These are phyloP conservation scores for Pontoporia blainvillei DNA, from an alignment of 2,113 vertebrate species.

Conservation along the genomic window DNA sequence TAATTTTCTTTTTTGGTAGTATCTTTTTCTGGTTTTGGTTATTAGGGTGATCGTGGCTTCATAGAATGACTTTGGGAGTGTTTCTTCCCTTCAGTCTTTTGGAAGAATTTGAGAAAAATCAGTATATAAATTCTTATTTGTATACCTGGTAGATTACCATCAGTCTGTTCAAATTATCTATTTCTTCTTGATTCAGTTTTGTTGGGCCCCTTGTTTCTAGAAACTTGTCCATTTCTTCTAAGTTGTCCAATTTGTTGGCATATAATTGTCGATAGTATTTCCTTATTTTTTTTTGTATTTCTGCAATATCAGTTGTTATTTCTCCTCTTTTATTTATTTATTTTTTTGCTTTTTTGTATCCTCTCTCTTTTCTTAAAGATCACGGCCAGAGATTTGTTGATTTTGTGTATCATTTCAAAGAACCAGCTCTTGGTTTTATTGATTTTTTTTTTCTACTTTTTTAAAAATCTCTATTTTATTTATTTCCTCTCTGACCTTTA, in stretches of 20 bases:
- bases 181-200: neutral
- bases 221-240: neutral
- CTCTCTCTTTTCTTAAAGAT: neutral
- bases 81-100: neutral
- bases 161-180: neutral
- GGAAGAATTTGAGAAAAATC: neutral
- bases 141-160: neutral
- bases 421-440: neutral
- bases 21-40: neutral
- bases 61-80: neutral
- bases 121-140: neutral
- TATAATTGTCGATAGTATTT: neutral
- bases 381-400: neutral
- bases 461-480: neutral
- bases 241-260: neutral
- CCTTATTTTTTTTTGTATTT: neutral
- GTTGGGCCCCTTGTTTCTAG: neutral
- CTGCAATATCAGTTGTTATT: neutral
- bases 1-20: neutral
- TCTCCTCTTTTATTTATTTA: neutral
- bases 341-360: neutral
- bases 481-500: neutral
- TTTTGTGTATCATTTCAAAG: neutral
- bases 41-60: neutral
- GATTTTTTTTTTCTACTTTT: neutral